Evolutionary conservation across 2,113 vertebrate genomes (phyloP), one percentile per base, ranked within the genome.

Genomic region (Hypocryptadius cinnamomeus): DNA sequence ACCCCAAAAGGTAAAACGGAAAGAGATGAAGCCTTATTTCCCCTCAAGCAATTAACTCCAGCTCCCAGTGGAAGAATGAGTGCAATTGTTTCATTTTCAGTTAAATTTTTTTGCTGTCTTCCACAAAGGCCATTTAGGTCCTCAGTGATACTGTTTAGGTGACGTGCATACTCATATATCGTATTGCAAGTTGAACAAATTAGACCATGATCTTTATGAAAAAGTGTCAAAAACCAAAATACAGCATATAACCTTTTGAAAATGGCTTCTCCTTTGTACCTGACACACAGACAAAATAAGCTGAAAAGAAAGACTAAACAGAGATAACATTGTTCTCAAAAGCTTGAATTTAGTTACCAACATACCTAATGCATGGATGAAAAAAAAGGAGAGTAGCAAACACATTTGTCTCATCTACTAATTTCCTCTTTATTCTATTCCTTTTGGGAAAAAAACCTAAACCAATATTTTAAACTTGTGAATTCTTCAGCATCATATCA

Each of bases 131-230:
- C 2, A 21, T 50, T 60, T 40, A 72, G 25, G 9, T 69, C 20
- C 16, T 54, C 30, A 79, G 6, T 31, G 8, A 84, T 11, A 56
- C 45, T 15, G 2, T 64, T 82, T 79, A 33, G 17, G 23, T 77
- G 9, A 53, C 0, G 0, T 44, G 11, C 2, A 3, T 87, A 37
- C 15, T 57, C 2, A 0, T 48, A 31, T 10, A 44, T 13, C 44
- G 70, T 65, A 44, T 8, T 53, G 22, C 8, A 63, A 61, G 53
- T 19, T 24, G 6, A 51, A 60, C 4, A 5, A n/a, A 80, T 35
- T 72, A n/a, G 10, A 57, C 4, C 9, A 63, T 50, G 11, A 66
- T 25, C 27, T 56, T 83, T 25, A 47, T 2, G 5, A 31, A 61
- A 69, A 85, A 53, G 10, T 16, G 45, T 39, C 24, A 60, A 56